Evolutionary conservation across 1,140 invertebrate genomes (phyloP).

Genomic region (Ectropis grisescens): DNA sequence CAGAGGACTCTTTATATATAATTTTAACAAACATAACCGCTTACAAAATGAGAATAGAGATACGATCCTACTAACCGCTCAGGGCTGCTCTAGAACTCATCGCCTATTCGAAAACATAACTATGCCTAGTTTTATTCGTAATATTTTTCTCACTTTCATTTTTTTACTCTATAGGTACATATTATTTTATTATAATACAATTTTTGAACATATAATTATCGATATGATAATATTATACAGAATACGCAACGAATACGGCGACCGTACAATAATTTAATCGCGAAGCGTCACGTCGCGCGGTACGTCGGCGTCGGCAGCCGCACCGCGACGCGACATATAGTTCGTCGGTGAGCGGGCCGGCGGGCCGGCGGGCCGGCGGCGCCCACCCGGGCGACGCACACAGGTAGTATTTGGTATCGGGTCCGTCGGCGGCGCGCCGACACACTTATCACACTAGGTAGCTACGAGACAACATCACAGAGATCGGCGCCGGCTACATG

Average conservation of each 20-base stretch:
- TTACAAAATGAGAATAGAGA: conserved; percentile 63
- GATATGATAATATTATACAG: conserved; percentile 67
- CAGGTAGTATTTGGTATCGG: conserved; percentile 58
- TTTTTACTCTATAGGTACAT: conserved; percentile 68
- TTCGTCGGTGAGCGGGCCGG: conserved; percentile 35
- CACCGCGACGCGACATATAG: conserved; percentile 64
- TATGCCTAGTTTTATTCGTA: conserved; percentile 64
- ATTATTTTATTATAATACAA: conserved; percentile 67
- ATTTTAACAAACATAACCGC: conserved; percentile 68
- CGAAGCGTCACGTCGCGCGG: conserved; percentile 55
- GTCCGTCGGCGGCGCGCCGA: conserved; percentile 23
- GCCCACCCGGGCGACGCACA: conserved; percentile 47
- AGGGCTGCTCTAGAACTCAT: conserved; percentile 54
- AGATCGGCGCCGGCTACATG: conserved; percentile 46
- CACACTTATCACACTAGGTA: conserved; percentile 53
- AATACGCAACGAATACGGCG: conserved; percentile 60
- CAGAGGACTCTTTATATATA: conserved; percentile 68
- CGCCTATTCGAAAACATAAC: conserved; percentile 62
- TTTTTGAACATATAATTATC: conserved; percentile 69
- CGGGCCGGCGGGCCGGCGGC: too few species aligned
- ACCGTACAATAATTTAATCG: conserved; percentile 60
- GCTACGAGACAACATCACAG: conserved; percentile 59
- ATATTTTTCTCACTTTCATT: conserved; percentile 70
- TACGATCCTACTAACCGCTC: conserved; percentile 48
- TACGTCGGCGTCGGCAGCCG: too few species aligned